Percentiles rank a stretch among this genome's conserved stretches.
phyloP scores from a whole-genome alignment of 1,140 invertebrate genomes.

The Conus betulinus region DNA sequence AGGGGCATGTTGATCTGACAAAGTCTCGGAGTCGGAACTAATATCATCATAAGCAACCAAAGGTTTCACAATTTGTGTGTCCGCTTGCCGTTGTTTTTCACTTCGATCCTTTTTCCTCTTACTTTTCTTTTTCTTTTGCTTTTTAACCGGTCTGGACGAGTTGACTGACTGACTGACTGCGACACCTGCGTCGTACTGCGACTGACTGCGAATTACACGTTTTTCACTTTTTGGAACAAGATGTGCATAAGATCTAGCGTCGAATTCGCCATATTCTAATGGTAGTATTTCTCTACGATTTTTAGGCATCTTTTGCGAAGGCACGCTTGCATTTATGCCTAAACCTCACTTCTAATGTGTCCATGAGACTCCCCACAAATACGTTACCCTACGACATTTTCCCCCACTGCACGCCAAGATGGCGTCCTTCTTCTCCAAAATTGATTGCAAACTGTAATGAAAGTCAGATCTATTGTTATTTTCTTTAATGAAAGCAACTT shows the following conservation, averaged over 20 bases:
- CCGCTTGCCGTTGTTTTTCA: conserved; percentile 46
- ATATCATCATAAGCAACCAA: conserved; percentile 73
- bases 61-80: conserved; percentile 46
- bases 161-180: background rate
- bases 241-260: conserved; percentile 68
- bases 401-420: background rate
- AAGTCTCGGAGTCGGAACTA: conserved; percentile 57
- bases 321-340: conserved; percentile 8
- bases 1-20: background rate
- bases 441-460: background rate
- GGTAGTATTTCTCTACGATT: conserved; percentile 46
- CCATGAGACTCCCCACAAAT: background rate
- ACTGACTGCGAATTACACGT: conserved; percentile 23
- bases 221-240: conserved; percentile 52
- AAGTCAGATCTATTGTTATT: background rate
- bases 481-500: background rate
- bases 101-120: conserved; percentile 58
- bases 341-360: background rate
- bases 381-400: background rate
- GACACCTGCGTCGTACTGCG: conserved; percentile 16
- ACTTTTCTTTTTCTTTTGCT: conserved; percentile 47
- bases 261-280: conserved; percentile 62
- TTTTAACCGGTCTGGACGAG: conserved; percentile 36
- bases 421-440: background rate
- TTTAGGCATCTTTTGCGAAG: conserved; percentile 53